Conservation (phyloP, 2,888 invertebrate species). For the Lasioglossum figueresi region DNA sequence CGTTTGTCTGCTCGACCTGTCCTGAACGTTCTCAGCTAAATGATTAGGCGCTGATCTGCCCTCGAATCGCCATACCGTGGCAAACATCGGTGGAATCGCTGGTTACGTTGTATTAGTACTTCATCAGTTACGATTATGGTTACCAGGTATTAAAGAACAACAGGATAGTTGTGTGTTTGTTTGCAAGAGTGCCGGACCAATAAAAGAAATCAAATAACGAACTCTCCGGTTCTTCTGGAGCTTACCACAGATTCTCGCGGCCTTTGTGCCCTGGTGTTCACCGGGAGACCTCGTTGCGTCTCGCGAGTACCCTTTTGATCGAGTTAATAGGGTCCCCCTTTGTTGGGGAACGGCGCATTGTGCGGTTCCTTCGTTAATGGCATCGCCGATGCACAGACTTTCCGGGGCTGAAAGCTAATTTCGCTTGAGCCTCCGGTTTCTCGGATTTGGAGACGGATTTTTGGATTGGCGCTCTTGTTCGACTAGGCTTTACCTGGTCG, state of each 20-base stretch:
- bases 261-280: conserved; percentile 2
- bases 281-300: conserved; percentile 4
- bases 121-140: too few relatives aligned
- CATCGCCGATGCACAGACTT: conserved; percentile 4
- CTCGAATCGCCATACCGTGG: conserved; percentile 33
- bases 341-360: neutral
- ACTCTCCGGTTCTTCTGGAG: neutral
- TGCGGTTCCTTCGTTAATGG: neutral
- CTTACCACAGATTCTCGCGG: conserved; percentile 23
- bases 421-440: neutral
- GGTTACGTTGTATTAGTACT: too few relatives aligned
- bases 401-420: conserved; percentile 3
- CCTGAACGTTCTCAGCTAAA: conserved; percentile 21
- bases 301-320: neutral
- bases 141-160: too few relatives aligned
- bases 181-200: neutral
- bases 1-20: conserved; percentile 49
- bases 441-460: conserved; percentile 1
- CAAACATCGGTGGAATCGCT: neutral
- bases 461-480: neutral
- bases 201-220: conserved; percentile 8
- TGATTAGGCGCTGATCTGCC: conserved; percentile 48
- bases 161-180: neutral
- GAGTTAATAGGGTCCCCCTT: conserved; percentile 3
- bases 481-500: neutral